Evolutionary conservation across 2,113 vertebrate species (phyloP).

Genomic region (Trematocara zebra): DNA sequence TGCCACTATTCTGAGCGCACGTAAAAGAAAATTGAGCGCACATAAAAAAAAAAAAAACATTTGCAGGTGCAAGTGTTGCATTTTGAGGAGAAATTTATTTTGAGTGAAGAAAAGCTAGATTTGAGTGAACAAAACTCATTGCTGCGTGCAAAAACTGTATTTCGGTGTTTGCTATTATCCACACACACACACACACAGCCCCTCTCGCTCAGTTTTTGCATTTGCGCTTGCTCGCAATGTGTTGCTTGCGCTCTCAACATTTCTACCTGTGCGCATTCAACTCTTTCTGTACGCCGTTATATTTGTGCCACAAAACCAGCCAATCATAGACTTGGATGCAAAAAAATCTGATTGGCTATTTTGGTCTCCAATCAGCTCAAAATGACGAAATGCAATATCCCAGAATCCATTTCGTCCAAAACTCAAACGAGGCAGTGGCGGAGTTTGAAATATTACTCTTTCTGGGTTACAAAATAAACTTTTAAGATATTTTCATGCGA

Average conservation of each 20-base stretch:
- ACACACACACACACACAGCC: background rate
- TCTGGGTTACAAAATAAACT: too few relatives aligned
- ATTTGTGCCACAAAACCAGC: too few relatives aligned
- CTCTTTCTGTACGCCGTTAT: too few relatives aligned
- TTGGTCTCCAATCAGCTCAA: background rate
- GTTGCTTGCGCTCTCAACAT: too few relatives aligned
- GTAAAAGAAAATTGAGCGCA: background rate
- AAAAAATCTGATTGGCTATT: too few relatives aligned
- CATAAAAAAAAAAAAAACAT: rapidly evolving
- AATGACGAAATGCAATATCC: background rate
- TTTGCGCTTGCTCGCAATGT: too few relatives aligned
- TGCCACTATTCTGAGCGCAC: background rate
- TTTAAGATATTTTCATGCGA: too few relatives aligned
- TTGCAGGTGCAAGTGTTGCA: background rate
- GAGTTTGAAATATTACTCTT: too few relatives aligned
- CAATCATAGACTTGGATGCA: too few relatives aligned
- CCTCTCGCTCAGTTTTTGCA: too few relatives aligned
- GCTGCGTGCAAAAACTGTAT: background rate
- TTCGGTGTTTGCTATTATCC: background rate
- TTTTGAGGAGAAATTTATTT: background rate
- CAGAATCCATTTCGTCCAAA: too few relatives aligned
- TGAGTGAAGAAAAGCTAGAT: background rate
- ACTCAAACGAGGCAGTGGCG: too few relatives aligned
- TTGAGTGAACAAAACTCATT: background rate
- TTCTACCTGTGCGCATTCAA: rapidly evolving